phyloP scores from a whole-genome alignment of 1,140 invertebrate species.

The Drosophila repleta region DNA sequence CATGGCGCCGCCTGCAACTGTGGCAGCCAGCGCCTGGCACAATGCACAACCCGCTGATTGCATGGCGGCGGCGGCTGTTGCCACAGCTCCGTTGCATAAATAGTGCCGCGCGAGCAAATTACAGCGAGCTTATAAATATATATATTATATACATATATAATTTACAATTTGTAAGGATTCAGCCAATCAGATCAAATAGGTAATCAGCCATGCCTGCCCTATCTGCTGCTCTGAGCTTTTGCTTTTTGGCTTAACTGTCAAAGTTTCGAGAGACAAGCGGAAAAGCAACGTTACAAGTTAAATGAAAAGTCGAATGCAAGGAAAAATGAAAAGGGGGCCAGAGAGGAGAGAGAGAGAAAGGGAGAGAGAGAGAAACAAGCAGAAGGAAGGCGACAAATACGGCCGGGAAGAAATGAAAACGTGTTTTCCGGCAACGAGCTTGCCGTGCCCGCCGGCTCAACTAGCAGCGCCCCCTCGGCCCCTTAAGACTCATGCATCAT shows the following conservation, averaged over 20 bases:
- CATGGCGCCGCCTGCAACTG: constrained; percentile 35
- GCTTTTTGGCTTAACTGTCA: constrained; percentile 21
- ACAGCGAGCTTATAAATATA: constrained; percentile 4
- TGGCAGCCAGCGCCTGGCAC: constrained; percentile 36
- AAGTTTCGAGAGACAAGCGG: constrained; percentile 19
- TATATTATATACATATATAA: neutral
- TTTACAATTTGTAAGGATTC: constrained; percentile 1
- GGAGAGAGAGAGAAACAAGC: constrained; percentile 4
- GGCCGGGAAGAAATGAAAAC: constrained; percentile 59
- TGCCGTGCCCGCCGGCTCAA: constrained; percentile 17
- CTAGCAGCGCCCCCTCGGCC: constrained; percentile 5
- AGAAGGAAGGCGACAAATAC: constrained; percentile 32
- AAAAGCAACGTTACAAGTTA: constrained; percentile 20
- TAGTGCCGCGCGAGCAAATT: constrained; percentile 38
- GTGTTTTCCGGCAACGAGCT: constrained; percentile 65
- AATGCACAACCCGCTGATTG: constrained; percentile 33
- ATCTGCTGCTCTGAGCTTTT: neutral
- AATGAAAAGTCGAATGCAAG: constrained; percentile 38
- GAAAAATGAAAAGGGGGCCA: neutral
- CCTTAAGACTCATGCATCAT: constrained; percentile 59
- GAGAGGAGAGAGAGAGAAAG: no score
- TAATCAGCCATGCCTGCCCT: neutral
- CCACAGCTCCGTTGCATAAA: constrained; percentile 53
- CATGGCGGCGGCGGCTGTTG: constrained; percentile 27
- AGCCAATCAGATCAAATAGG: neutral